Evolutionary conservation across 2,113 vertebrate genomes (phyloP).

Genomic region (Alethe diademata): DNA sequence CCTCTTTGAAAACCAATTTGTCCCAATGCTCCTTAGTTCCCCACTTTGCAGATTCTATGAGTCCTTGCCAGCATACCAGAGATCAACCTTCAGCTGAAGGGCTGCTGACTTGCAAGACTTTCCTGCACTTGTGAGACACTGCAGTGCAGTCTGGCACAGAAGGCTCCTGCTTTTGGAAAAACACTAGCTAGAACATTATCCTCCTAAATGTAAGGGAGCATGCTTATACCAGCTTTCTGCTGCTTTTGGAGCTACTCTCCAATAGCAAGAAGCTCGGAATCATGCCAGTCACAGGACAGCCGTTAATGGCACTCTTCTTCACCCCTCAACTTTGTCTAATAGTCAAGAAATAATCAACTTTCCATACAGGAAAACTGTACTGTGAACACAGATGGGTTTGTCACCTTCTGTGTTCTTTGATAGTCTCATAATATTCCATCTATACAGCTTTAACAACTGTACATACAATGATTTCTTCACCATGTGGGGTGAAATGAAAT

Average conservation of each 20-base stretch:
- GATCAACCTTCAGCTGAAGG: neutral
- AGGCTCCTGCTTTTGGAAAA: constrained; percentile 35
- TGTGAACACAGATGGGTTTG: neutral
- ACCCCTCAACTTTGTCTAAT: neutral
- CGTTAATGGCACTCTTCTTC: neutral
- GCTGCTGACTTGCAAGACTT: constrained; percentile 27
- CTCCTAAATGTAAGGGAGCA: neutral
- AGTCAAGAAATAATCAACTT: neutral
- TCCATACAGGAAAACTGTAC: constrained; percentile 1
- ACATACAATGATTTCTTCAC: constrained; percentile 19
- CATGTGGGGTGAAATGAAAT: constrained; percentile 8
- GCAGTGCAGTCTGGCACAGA: constrained; percentile 47
- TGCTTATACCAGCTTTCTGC: neutral
- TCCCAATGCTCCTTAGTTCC: neutral
- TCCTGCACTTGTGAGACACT: neutral
- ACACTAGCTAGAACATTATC: neutral
- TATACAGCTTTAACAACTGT: neutral
- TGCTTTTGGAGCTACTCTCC: constrained; percentile 1
- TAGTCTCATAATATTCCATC: neutral
- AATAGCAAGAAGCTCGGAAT: neutral
- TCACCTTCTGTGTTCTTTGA: neutral
- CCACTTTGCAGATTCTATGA: neutral
- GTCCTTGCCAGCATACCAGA: constrained; percentile 26
- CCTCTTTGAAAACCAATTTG: constrained; percentile 11
- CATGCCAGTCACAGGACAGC: neutral